Evolutionary conservation across 2,113 vertebrate species (phyloP), one percentile per base, ranked within the genome.

Genomic region (Circaetus gallicus): DNA sequence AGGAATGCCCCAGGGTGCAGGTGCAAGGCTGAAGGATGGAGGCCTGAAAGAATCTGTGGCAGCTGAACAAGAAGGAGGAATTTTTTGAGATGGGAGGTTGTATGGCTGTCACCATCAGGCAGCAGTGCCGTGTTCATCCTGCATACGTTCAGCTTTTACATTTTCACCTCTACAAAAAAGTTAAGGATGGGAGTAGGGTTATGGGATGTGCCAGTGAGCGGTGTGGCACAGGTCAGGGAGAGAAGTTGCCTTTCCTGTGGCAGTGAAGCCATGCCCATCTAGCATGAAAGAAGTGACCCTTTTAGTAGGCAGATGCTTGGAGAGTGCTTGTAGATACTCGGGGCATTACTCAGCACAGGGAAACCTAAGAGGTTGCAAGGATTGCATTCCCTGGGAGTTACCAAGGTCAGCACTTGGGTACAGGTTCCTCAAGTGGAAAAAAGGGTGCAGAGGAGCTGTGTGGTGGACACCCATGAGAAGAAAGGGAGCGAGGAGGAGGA

Each of bases 311-410:
- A 90, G 40, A 11, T 50, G 32, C n/a, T 81, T 90, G 73, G 24
- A 91, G 40, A 45, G 55, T 50, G 55, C 53, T 52, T 61, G 40
- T 43, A 26, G 82, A 61, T 95, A 86, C 22, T 77, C 9, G 0
- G 15, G 32, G 40, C 72, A 50, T 95, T 93, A 92, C 80, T 96
- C 83, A 95, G 93, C 77, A 36, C 26, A 59, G 69, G 69, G 89
- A 79, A 95, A 96, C 80, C 32, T 26, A 81, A 93, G 89, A 89
- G 81, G 52, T 52, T 89, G 55, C 55, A 62, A 70, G 80, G 76
- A 70, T 70, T 94, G n/a, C 62, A 65, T 96, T 94, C 88, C 9
- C 1, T 82, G 50, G 42, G 67, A 95, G 82, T 81, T 86, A 55
- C 47, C 28, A 82, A 40, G 70, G 81, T 95, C 93, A 92, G 86